phyloP scores from a whole-genome alignment of 2,113 vertebrate genomes.

The Sigmodon hispidus region DNA sequence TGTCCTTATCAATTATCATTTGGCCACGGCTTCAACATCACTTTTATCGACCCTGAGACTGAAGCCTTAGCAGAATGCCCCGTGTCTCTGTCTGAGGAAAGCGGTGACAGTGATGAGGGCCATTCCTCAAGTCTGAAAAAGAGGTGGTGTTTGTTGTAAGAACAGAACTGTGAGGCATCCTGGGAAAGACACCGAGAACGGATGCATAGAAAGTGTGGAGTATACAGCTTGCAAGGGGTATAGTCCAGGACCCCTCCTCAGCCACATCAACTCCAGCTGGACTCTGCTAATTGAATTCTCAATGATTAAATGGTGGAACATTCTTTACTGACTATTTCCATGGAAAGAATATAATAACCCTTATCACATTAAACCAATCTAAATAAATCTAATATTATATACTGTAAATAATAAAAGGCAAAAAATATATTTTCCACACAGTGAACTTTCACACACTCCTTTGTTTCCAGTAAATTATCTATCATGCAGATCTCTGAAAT shows the following conservation, averaged over 20 bases:
- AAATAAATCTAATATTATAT: constrained; percentile 77
- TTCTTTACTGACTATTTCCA: constrained; percentile 81
- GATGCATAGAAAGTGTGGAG: background rate
- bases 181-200: background rate
- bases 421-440: constrained; percentile 83
- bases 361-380: constrained; percentile 78
- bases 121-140: background rate
- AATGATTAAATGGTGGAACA: constrained; percentile 74
- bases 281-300: constrained; percentile 76
- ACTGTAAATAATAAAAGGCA: constrained; percentile 83
- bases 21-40: too few relatives aligned
- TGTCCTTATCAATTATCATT: background rate
- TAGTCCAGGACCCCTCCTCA: background rate
- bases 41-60: background rate
- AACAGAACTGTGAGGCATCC: background rate
- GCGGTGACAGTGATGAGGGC: fast-evolving
- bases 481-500: constrained; percentile 71
- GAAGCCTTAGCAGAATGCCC: background rate
- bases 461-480: constrained; percentile 80
- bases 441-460: constrained; percentile 73
- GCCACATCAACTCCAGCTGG: constrained; percentile 45
- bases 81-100: background rate
- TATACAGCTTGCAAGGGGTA: constrained; percentile 31
- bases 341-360: constrained; percentile 78
- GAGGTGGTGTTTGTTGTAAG: background rate